Evolutionary conservation across 1,140 invertebrate genomes (phyloP).

Genomic region (Ostrea edulis): DNA sequence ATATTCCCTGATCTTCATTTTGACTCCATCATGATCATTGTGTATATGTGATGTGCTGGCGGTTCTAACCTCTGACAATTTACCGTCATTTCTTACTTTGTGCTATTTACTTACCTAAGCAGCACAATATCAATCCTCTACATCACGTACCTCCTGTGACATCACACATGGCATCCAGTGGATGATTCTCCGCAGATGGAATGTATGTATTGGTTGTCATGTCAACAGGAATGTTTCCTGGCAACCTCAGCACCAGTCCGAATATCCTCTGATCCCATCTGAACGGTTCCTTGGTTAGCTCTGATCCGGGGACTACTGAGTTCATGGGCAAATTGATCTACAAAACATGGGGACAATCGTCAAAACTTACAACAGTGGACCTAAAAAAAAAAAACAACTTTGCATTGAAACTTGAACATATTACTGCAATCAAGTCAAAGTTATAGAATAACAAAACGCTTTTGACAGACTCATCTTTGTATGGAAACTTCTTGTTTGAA

Average conservation of each 20-base stretch:
- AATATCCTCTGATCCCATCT: constrained; percentile 99
- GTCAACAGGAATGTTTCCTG: constrained; percentile 81
- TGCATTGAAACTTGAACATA: too few species aligned
- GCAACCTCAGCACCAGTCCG: constrained; percentile 93
- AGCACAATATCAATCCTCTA: background rate
- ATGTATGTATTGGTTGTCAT: constrained; percentile 71
- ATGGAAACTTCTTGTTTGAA: too few species aligned
- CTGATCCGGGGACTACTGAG: constrained; percentile 94
- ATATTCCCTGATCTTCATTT: too few species aligned
- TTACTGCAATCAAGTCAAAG: too few species aligned
- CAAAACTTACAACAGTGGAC: background rate
- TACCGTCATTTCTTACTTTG: too few species aligned
- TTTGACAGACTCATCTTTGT: too few species aligned
- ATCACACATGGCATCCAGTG: constrained; percentile 98
- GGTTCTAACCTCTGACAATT: too few species aligned
- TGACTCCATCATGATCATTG: too few species aligned
- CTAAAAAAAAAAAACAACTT: too few species aligned
- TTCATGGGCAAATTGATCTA: constrained; percentile 96
- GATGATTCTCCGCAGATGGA: constrained; percentile 90
- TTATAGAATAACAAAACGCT: too few species aligned
- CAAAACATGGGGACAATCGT: background rate
- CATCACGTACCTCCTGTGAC: constrained; percentile 93
- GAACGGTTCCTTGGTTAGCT: constrained; percentile 98
- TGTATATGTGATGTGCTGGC: too few species aligned
- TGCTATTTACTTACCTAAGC: too few species aligned